Conservation (phyloP, 2,888 invertebrate genomes). For the Alsophila aescularia region DNA sequence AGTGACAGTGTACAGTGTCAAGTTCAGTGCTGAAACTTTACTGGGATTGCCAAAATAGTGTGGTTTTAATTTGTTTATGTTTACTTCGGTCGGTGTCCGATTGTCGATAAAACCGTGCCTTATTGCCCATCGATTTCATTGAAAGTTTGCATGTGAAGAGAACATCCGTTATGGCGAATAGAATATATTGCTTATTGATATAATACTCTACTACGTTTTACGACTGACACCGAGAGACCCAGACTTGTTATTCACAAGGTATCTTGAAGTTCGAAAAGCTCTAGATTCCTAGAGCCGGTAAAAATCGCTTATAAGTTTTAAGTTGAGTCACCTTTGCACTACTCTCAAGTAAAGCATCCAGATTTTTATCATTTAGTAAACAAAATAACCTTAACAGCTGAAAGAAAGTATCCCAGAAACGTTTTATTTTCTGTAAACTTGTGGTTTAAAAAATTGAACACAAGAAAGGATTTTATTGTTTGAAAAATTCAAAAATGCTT, state of each 20-base stretch:
- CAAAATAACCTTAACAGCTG: too few species aligned
- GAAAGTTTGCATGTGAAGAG: conserved; percentile 43
- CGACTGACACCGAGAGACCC: background rate
- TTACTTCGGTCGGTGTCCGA: conserved; percentile 59
- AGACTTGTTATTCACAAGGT: background rate
- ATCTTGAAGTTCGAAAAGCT: background rate
- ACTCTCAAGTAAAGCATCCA: too few species aligned
- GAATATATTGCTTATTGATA: conserved; percentile 11
- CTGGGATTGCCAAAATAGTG: conserved; percentile 30
- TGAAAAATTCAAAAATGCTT: too few species aligned
- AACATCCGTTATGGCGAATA: conserved; percentile 26
- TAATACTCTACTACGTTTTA: background rate
- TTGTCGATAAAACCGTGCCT: conserved; percentile 44
- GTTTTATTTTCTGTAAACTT: too few species aligned
- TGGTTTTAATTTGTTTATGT: conserved; percentile 41
- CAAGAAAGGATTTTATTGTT: too few species aligned
- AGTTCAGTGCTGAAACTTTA: conserved; percentile 57
- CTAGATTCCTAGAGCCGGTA: too few species aligned
- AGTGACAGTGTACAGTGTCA: conserved; percentile 60
- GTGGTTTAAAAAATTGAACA: too few species aligned
- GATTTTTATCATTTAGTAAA: too few species aligned
- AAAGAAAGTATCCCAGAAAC: too few species aligned
- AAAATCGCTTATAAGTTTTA: too few species aligned
- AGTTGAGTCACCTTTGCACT: too few species aligned
- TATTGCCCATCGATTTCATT: conserved; percentile 46